Conservation (phyloP, 92 coral and sea anemone genomes). For the Epizoanthus ramosus region DNA sequence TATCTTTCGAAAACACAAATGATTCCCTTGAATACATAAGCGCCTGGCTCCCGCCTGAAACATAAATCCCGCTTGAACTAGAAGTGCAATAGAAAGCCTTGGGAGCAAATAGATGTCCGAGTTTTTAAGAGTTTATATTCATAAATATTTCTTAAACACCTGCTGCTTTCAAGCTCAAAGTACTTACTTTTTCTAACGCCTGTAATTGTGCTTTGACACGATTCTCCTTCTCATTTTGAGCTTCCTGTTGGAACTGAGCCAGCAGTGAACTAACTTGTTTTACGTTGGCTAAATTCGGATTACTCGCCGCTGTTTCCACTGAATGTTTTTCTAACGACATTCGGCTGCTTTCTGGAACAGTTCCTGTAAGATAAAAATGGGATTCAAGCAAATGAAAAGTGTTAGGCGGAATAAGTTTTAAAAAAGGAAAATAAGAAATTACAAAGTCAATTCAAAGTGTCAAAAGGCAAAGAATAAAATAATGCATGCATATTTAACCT, state of each 20-base stretch:
- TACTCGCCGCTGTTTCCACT: not conserved
- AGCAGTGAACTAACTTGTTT: conserved; percentile 80
- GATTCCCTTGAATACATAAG: no score
- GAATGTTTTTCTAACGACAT: not conserved
- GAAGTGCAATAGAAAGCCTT: no score
- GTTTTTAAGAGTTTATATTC: no score
- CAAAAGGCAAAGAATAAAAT: no score
- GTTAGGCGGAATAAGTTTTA: no score
- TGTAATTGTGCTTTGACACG: conserved; percentile 73
- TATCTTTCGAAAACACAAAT: no score
- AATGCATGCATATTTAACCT: not conserved
- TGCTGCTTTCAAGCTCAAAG: not conserved
- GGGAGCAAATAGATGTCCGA: no score
- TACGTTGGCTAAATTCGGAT: conserved; percentile 4
- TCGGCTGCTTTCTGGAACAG: not conserved
- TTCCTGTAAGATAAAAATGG: not conserved
- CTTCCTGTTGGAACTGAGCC: conserved; percentile 79
- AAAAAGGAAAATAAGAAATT: no score
- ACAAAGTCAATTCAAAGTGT: no score
- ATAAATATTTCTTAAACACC: no score
- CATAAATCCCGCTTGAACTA: no score
- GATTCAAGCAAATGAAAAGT: not conserved
- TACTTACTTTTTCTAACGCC: conserved; percentile 73
- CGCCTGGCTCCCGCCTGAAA: no score
- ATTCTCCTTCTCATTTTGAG: conserved; percentile 77